Conservation (phyloP, 2,888 invertebrate genomes). For the Limnephilus rhombicus region DNA sequence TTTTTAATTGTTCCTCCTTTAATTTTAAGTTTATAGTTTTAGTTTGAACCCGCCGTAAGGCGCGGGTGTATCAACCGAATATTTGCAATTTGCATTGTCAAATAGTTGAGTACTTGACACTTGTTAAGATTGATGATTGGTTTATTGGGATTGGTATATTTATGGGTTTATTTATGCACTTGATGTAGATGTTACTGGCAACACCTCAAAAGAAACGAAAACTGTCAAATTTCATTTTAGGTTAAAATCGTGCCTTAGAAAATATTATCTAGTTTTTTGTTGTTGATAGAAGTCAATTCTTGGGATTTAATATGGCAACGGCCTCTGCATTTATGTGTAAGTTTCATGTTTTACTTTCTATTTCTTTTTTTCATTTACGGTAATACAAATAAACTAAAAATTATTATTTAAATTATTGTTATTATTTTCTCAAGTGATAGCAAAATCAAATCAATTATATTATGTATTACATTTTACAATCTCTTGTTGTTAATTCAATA, state of each 20-base stretch:
- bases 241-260: constrained; percentile 23
- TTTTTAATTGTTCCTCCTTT: no score
- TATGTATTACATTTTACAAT: not conserved
- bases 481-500: not conserved
- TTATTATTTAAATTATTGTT: no score
- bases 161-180: no score
- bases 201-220: not conserved
- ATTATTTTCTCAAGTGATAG: not conserved
- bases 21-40: no score
- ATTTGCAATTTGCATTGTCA: no score
- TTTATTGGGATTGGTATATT: no score
- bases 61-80: no score
- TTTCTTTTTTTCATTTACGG: not conserved
- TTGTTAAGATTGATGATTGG: no score
- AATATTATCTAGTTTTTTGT: not conserved
- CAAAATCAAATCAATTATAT: not conserved
- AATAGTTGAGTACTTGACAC: no score
- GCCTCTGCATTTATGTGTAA: constrained; percentile 33
- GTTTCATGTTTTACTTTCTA: not conserved
- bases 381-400: not conserved
- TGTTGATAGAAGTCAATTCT: not conserved
- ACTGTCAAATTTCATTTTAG: constrained; percentile 10
- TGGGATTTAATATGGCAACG: constrained; percentile 16
- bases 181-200: no score
- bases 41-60: no score